Evolutionary conservation across 2,797 vertebrate species (phyloP), one percentile per base, ranked within the genome.

Genomic region (Peromyscus aztecus): DNA sequence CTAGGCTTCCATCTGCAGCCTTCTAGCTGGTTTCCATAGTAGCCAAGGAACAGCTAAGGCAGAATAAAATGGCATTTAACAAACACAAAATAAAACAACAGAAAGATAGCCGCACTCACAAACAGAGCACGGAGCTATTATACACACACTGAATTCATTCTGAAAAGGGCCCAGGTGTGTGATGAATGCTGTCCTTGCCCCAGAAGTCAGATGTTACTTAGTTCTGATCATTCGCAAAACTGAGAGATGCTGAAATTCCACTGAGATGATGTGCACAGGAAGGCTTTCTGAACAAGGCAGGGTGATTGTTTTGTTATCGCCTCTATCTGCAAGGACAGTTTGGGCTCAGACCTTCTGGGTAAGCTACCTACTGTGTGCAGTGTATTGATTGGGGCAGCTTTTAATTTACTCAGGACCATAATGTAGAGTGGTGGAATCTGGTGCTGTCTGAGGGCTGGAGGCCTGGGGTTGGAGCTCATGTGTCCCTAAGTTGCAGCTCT

Each of bases 1-100:
- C 84, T 31, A 91, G 96, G 96, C 88, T 93, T 23, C 93, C 93
- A 97, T 97, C 97, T 97, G 95, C 87, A 95, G 96, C 94, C 82
- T 95, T 96, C 97, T 91, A 84, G 82, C 96, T 96, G 96, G 98
- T 99, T 98, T 98, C 98, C 98, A 98, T 98, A 98, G 98, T 37
- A 99, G 98, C 98, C 93, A 67, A 27, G 14, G 95, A 97, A 85
- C 78, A 96, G 97, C 97, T 94, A 46, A 85, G 83, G 63, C 43
- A n/a, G 90, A 89, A 97, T 91, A 91, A 96, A 98, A 98, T 34
- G 3, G 88, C 94, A 98, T 97, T 98, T 97, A 98, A 97, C 97
- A 94, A 97, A 98, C 95, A 97, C 83, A 97, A 97, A 98, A 97
- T 96, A 97, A 98, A 97, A 98, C 97, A 97, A 76, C 87, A 65